These are phyloP conservation scores for Paraplagusia blochii DNA, from an alignment of 2,113 vertebrate genomes.

Conservation along the genomic window DNA sequence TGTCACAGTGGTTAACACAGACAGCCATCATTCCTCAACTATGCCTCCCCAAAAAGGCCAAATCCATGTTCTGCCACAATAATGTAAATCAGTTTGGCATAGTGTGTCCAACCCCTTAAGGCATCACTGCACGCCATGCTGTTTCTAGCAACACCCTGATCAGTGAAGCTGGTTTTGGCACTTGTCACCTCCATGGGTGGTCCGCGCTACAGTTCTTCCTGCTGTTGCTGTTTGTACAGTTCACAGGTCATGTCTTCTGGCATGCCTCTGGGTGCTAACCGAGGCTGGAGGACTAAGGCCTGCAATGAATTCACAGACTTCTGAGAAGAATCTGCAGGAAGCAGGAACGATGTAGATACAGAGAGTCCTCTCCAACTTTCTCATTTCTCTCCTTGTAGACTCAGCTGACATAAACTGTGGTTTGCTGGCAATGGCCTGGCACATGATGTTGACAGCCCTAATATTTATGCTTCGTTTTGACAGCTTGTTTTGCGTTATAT, in stretches of 20 bases:
- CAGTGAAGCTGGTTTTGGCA: constrained; percentile 42
- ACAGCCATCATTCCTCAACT: background rate
- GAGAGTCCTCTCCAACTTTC: constrained; percentile 15
- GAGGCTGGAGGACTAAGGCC: constrained; percentile 55
- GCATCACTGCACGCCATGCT: no score
- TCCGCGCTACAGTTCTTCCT: constrained; percentile 41
- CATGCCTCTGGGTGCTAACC: constrained; percentile 46
- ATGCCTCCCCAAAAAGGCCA: background rate
- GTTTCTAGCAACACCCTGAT: constrained; percentile 5
- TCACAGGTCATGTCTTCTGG: constrained; percentile 61
- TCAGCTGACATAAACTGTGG: constrained; percentile 46
- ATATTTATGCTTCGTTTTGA: constrained; percentile 56
- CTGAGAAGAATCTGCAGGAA: constrained; percentile 32
- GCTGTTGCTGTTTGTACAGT: constrained; percentile 57
- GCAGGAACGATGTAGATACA: background rate
- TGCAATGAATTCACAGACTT: constrained; percentile 49
- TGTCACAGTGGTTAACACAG: background rate
- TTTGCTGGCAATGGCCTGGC: constrained; percentile 45
- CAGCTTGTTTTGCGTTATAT: constrained; percentile 55
- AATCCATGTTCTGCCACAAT: background rate
- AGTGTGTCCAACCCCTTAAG: background rate
- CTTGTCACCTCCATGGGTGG: constrained; percentile 59
- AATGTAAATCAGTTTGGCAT: background rate
- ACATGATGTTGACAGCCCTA: constrained; percentile 46
- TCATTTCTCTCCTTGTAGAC: constrained; percentile 26